These are phyloP conservation scores for Calephelis perditalis DNA, from an alignment of 2,888 invertebrate genomes.

Conservation along the genomic window DNA sequence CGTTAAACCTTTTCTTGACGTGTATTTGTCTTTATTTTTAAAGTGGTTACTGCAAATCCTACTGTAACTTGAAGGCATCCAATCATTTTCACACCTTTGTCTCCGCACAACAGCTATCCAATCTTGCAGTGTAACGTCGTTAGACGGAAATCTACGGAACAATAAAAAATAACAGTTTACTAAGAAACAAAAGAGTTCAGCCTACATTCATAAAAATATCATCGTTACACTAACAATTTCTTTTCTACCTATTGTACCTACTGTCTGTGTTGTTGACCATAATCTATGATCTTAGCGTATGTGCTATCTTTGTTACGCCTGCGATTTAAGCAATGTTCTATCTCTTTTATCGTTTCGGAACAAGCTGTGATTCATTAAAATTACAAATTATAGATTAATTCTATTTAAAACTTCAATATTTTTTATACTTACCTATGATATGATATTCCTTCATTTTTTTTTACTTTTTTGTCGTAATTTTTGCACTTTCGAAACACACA, in stretches of 20 bases:
- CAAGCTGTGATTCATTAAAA: neutral
- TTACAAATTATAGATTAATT: constrained; percentile 3
- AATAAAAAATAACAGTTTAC: neutral
- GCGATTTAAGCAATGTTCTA: constrained; percentile 3
- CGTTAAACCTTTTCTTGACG: neutral
- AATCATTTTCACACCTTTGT: neutral
- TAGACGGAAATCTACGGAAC: neutral
- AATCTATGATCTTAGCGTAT: constrained; percentile 6
- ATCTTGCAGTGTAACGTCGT: neutral
- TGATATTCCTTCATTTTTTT: neutral
- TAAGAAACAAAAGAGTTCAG: neutral
- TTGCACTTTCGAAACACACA: neutral
- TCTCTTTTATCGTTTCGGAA: neutral
- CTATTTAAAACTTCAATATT: constrained; percentile 1
- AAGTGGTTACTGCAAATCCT: constrained; percentile 5
- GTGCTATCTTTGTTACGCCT: neutral
- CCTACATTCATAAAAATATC: neutral
- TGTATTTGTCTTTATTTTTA: neutral
- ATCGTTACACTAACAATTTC: constrained; percentile 3
- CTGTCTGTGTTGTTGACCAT: neutral
- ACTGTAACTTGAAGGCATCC: neutral
- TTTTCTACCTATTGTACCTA: constrained; percentile 6
- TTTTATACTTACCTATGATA: constrained; percentile 5
- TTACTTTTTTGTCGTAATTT: constrained; percentile 2
- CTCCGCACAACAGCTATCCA: neutral